These are phyloP conservation scores for Dione juno DNA, from an alignment of 2,888 invertebrate species.

Conservation along the genomic window DNA sequence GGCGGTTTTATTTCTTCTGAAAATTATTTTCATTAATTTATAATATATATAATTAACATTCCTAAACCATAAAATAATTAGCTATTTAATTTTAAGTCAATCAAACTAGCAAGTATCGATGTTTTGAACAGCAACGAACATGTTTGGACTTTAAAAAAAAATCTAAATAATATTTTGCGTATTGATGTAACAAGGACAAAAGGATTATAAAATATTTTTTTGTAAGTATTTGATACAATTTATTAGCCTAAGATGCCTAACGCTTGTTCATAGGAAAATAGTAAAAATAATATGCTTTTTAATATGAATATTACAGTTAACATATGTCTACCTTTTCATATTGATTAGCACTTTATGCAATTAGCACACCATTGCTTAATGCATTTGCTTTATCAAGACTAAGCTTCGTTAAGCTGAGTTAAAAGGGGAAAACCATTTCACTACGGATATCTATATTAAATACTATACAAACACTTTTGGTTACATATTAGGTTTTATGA, in stretches of 20 bases:
- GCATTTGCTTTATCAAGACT: background rate
- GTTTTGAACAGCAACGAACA: no score
- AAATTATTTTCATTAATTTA: conserved; percentile 8
- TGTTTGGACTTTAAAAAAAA: no score
- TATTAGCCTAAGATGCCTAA: no score
- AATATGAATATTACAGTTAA: background rate
- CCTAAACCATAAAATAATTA: no score
- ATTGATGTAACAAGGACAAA: no score
- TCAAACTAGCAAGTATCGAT: no score
- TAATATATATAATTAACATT: background rate
- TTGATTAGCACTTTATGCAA: no score
- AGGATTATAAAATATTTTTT: no score
- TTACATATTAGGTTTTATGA: background rate
- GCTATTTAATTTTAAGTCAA: no score
- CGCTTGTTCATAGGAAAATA: background rate
- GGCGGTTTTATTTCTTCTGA: conserved; percentile 59
- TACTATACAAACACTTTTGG: background rate
- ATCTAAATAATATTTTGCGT: no score
- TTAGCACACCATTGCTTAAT: background rate
- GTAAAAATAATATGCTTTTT: background rate
- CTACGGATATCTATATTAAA: conserved; percentile 5
- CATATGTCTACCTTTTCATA: no score
- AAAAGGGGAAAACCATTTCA: conserved; percentile 14
- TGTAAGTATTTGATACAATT: no score
- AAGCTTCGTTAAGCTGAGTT: conserved; percentile 9